phyloP scores from a whole-genome alignment of 2,113 vertebrate species.

The Callipepla squamata region DNA sequence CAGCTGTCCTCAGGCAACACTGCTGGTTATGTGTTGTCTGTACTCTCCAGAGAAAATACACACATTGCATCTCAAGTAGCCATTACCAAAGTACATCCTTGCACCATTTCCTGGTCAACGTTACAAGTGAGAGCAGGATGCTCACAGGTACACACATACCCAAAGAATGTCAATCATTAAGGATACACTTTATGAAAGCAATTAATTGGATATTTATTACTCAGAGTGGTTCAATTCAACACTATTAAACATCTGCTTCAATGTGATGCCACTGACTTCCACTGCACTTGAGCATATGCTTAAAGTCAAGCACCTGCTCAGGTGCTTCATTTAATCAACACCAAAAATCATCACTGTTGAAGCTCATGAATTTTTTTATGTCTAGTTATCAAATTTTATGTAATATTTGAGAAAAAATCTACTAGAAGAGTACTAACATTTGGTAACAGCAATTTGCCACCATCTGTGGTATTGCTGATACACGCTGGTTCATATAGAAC shows the following conservation, averaged over 20 bases:
- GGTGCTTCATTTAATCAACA: neutral
- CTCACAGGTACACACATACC: accelerated
- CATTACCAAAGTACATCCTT: neutral
- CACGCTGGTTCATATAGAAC: slow-evolving; percentile 49
- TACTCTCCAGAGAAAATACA: neutral
- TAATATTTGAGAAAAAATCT: slow-evolving; percentile 51
- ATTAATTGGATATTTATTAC: slow-evolving; percentile 6
- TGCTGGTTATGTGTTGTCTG: accelerated
- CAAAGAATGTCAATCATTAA: neutral
- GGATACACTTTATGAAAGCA: neutral
- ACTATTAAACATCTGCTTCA: slow-evolving; percentile 36
- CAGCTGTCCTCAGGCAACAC: neutral
- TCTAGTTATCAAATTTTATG: slow-evolving; percentile 63
- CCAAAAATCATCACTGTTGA: slow-evolving; percentile 31
- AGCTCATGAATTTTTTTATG: slow-evolving; percentile 31
- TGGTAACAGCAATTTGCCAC: slow-evolving; percentile 39
- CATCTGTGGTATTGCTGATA: slow-evolving; percentile 57
- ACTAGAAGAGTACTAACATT: slow-evolving; percentile 24
- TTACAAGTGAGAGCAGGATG: neutral
- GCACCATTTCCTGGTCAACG: no score
- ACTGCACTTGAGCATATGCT: neutral
- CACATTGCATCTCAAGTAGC: neutral
- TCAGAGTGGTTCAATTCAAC: neutral
- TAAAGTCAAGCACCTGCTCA: slow-evolving; percentile 38
- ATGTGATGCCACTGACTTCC: neutral